Base-by-base conservation (phyloP, 2,888 invertebrate species). In the Cantharis nigra region DNA sequence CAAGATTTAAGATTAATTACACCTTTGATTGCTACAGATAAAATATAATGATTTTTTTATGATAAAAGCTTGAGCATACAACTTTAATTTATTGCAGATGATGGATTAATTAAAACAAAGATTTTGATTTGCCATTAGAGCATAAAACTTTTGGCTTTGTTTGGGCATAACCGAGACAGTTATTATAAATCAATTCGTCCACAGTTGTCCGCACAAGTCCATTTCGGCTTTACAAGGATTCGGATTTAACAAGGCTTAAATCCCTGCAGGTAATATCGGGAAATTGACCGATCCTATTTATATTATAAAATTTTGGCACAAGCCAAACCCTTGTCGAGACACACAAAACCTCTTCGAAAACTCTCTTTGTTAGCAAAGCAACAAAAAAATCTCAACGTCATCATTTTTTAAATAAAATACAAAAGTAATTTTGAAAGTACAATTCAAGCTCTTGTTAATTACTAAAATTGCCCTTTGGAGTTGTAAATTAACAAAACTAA, bases 1-100 rank as follows among this genome's bases (percentile, higher is more conserved):
- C 76, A 77, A 76, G 67, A 78, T 76, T 78, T 80, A n/a, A 79
- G 78, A 81, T 82, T 80, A 78, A 82, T 82, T 79, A 76, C 67
- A 75, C 74, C 63, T 77, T 74, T 69, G 71, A 82, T 81, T 80
- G 76, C 64, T 70, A 73, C 71, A 69, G 65, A 72, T 70, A 75
- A 70, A 65, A 49, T 9, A n/a, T 49, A 49, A 49, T n/a, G 49
- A 49, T 49, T 49, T 49, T 49, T 49, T 49, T 49, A 49, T 49
- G 49, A 49, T 49, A 49, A 49, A 33, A 49, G 49, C 49, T n/a
- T 49, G 49, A 49, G 49, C 49, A 49, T 49, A 49, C 49, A 49
- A 49, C 5, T n/a, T 49, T 49, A 49, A 49, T 49, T 49, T 49
- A 49, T 49, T n/a, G n/a, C 49, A 49, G 49, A 49, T 49, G 49